Conservation (phyloP, 1,140 invertebrate genomes). For the Aphaenogaster rudis region DNA sequence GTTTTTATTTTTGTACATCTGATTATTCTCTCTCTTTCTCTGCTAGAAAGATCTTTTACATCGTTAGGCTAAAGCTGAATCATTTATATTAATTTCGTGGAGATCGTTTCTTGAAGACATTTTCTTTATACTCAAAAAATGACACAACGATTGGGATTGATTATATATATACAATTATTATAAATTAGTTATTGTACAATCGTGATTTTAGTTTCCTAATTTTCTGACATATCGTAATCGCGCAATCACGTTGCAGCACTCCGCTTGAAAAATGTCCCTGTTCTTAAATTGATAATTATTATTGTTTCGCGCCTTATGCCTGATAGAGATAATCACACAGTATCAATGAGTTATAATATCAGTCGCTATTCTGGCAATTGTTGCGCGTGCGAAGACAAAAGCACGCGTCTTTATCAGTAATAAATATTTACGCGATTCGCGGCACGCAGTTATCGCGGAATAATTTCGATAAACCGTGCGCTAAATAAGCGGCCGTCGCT, state of each 20-base stretch:
- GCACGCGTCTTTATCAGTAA: constrained; percentile 29
- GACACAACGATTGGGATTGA: background rate
- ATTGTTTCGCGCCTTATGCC: background rate
- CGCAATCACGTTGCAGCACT: background rate
- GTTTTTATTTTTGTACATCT: background rate
- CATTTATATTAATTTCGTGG: background rate
- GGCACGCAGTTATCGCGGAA: constrained; percentile 9
- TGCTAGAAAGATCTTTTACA: background rate
- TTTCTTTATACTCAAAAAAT: background rate
- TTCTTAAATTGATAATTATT: background rate
- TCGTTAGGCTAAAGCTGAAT: background rate
- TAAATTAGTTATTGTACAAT: background rate
- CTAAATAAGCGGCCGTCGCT: background rate
- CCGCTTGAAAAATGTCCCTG: background rate
- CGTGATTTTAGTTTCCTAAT: background rate
- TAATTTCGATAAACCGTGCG: constrained; percentile 42
- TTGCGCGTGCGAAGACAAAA: background rate
- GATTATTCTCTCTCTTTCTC: background rate
- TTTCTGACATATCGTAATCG: background rate
- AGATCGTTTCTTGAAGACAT: background rate
- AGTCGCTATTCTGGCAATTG: background rate
- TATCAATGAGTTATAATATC: constrained; percentile 17
- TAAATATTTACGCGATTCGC: constrained; percentile 38
- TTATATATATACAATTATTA: background rate
- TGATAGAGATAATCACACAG: background rate